phyloP scores from a whole-genome alignment of 1,140 invertebrate genomes.

The Neodiprion fabricii region DNA sequence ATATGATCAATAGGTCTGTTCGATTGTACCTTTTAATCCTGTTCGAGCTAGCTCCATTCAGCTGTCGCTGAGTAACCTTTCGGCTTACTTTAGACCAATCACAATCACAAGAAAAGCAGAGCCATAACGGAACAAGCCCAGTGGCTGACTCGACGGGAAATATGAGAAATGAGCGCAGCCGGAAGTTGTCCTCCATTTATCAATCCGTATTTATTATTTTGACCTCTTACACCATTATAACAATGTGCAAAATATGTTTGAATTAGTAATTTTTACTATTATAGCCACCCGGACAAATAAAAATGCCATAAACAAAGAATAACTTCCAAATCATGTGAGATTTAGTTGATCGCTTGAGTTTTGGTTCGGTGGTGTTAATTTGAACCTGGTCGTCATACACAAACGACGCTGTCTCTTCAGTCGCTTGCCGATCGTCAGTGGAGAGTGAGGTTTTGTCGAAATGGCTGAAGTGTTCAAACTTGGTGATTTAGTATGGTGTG shows the following conservation, averaged over 20 bases:
- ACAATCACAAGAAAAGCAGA: too few species aligned
- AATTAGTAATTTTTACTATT: background rate
- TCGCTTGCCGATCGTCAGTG: slow-evolving; percentile 53
- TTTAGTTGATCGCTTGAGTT: slow-evolving; percentile 26
- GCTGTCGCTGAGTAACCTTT: too few species aligned
- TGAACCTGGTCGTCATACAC: slow-evolving; percentile 43
- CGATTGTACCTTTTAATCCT: too few species aligned
- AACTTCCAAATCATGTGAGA: background rate
- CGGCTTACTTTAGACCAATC: too few species aligned
- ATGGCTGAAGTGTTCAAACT: slow-evolving; percentile 73
- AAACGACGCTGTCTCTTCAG: slow-evolving; percentile 52
- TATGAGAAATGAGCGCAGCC: background rate
- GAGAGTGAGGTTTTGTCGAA: slow-evolving; percentile 21
- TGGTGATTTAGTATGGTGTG: slow-evolving; percentile 79
- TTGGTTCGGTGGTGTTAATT: slow-evolving; percentile 28
- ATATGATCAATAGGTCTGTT: too few species aligned
- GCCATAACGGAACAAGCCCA: background rate
- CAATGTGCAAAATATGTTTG: background rate
- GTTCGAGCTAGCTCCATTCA: too few species aligned
- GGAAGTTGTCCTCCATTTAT: background rate
- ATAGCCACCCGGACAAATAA: too few species aligned
- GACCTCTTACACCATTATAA: background rate
- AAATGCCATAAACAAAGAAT: too few species aligned
- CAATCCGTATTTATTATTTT: background rate
- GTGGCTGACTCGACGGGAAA: background rate